phyloP scores from a whole-genome alignment of 2,888 invertebrate genomes.

The Lobophora halterata region DNA sequence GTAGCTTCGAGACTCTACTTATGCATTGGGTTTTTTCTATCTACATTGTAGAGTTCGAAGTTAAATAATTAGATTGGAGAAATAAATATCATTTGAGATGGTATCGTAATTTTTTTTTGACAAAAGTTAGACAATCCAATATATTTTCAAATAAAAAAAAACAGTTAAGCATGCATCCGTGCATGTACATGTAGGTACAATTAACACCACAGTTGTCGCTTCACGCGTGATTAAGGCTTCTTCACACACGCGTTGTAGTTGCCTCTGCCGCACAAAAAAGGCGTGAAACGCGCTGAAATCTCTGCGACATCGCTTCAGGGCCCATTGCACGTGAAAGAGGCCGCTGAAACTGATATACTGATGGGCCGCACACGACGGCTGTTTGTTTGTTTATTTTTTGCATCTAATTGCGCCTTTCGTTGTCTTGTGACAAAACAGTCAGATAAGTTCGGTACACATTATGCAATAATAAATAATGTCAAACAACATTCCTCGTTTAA shows the following conservation, averaged over 20 bases:
- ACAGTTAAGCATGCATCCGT: conserved; percentile 21
- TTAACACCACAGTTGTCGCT: conserved; percentile 66
- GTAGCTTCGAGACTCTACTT: no score
- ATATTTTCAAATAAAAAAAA: no score
- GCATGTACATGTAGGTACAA: conserved; percentile 48
- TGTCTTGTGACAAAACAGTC: no score
- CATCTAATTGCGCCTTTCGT: conserved; percentile 1
- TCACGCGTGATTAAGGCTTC: conserved; percentile 61
- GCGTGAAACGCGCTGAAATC: conserved; percentile 75
- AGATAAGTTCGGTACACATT: no score
- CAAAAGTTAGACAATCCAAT: no score
- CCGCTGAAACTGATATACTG: conserved; percentile 65
- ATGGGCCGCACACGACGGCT: conserved; percentile 71
- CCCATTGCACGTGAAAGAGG: conserved; percentile 65
- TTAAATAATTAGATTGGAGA: no score
- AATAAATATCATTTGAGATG: no score
- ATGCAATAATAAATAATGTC: no score
- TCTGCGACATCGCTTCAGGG: conserved; percentile 66
- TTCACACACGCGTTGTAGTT: conserved; percentile 51
- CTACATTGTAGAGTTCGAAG: no score
- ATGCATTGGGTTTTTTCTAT: no score
- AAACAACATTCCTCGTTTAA: no score
- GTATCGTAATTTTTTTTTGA: no score
- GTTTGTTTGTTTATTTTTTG: conserved; percentile 31
- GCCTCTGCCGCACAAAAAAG: conserved; percentile 53